Conservation (phyloP, 92 coral and sea anemone species). For the Umimayanthus chanpuru region DNA sequence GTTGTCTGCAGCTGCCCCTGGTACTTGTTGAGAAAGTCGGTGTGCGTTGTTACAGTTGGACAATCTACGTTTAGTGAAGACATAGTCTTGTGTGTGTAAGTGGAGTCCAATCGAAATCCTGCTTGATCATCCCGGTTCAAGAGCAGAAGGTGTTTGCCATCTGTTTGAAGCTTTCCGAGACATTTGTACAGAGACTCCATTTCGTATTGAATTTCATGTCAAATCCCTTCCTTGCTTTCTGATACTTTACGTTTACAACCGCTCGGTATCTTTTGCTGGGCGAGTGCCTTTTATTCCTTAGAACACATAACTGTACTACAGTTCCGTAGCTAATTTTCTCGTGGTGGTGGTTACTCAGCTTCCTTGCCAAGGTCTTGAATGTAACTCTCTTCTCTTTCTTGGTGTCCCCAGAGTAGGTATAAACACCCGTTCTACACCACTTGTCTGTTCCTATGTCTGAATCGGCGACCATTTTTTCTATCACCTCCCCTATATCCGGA, state of each 20-base stretch:
- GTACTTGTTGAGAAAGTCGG: slow-evolving; percentile 47
- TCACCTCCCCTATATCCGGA: background rate
- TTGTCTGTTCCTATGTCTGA: slow-evolving; percentile 59
- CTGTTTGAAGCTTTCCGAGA: slow-evolving; percentile 56
- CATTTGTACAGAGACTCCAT: slow-evolving; percentile 64
- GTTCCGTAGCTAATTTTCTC: slow-evolving; percentile 43
- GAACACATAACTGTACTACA: slow-evolving; percentile 24
- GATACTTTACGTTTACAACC: slow-evolving; percentile 56
- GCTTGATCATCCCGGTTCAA: slow-evolving; percentile 66
- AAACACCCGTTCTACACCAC: slow-evolving; percentile 69
- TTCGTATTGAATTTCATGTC: slow-evolving; percentile 58
- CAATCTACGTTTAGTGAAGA: no score
- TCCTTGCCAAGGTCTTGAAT: background rate
- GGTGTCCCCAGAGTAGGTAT: slow-evolving; percentile 60
- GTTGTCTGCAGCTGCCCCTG: slow-evolving; percentile 46
- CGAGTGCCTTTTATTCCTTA: slow-evolving; percentile 38
- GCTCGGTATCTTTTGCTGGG: slow-evolving; percentile 55
- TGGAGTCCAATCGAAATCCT: slow-evolving; percentile 50
- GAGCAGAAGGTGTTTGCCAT: slow-evolving; percentile 47
- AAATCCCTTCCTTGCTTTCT: slow-evolving; percentile 65
- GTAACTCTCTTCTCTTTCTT: slow-evolving; percentile 63
- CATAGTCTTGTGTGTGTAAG: slow-evolving; percentile 46
- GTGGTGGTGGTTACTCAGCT: slow-evolving; percentile 1
- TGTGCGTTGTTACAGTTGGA: slow-evolving; percentile 44
- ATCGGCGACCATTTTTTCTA: slow-evolving; percentile 55